A percentile compares a stretch with the other conserved stretches of the same genome.
Conservation (phyloP, 2,888 invertebrate genomes). For the Drosophila kambysellisi region DNA sequence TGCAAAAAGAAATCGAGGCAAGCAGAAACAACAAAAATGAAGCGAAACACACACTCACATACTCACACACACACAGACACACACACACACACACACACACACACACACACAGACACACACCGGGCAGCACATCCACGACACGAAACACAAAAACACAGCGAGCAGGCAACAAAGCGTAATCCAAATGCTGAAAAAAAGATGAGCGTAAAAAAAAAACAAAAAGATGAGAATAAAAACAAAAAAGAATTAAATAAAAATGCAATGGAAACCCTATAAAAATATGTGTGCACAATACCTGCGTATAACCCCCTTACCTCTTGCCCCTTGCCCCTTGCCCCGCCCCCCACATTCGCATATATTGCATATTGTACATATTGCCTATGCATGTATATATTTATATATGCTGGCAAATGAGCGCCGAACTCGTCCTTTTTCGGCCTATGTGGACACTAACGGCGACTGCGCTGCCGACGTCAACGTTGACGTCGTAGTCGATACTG, state of each 20-base stretch:
- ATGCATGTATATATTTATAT: conserved; percentile 23
- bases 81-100: conserved; percentile 30
- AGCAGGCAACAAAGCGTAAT: conserved; percentile 74
- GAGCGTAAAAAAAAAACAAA: conserved; percentile 19
- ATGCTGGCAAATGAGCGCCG: conserved; percentile 72
- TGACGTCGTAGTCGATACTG: conserved; percentile 27
- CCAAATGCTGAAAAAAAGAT: conserved; percentile 67
- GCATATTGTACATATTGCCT: conserved; percentile 19
- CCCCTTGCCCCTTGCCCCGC: background rate
- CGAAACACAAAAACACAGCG: conserved; percentile 32
- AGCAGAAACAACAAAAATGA: conserved; percentile 38
- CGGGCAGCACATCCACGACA: conserved; percentile 19
- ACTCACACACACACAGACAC: too few species aligned
- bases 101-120: conserved; percentile 31
- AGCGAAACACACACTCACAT: conserved; percentile 27
- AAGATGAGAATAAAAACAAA: conserved; percentile 35
- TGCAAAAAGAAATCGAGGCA: conserved; percentile 60
- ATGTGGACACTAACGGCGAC: conserved; percentile 56
- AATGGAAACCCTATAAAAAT: conserved; percentile 82
- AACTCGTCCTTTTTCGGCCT: conserved; percentile 80
- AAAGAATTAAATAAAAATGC: conserved; percentile 60
- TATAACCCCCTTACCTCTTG: conserved; percentile 8
- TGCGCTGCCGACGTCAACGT: conserved; percentile 27
- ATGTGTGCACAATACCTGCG: conserved; percentile 54
- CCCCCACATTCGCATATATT: conserved; percentile 1